Evolutionary conservation across 2,888 invertebrate genomes (phyloP), one percentile per base, ranked within the genome.

Genomic region (Choreutis nemorana): DNA sequence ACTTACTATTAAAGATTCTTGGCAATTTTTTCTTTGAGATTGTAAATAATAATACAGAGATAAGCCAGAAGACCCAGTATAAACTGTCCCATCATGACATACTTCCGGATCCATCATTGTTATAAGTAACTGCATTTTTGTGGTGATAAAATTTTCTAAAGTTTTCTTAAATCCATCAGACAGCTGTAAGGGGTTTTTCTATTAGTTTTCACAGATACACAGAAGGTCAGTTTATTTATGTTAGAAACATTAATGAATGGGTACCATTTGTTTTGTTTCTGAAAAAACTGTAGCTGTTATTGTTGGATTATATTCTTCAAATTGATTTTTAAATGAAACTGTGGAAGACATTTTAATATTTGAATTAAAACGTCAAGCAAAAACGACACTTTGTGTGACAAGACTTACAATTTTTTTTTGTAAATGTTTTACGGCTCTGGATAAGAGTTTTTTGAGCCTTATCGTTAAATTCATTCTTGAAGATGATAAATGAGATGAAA

Each of bases 21-120:
- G 12, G 14, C 18, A 46, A 42, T 51, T 53, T 34, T 52, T 59
- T 14, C 35, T 30, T 7, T 53, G 32, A 9, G 55, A 71, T 41
- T 71, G 58, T 39, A 82, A 77, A 30, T 87, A 73, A 51, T 86
- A 85, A 38, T 86, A 72, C 21, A 87, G 63, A 18, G 88, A 87
- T 34, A 89, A 71, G 18, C 92, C 92, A 38, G 86, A 62, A 31
- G 83, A 83, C 18, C 92, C 92, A 5, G 91, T 91, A 45, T 92
- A 92, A 1, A 91, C 78, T 3, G 88, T 84, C 42, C 73, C 77
- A 67, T 90, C 87, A 41, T 55, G 48, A 41, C 67, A 73, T 37
- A 77, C 61, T 48, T 81, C 70, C 36, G 58, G 42, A 40, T 60
- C 44, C 67, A 82, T 51, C 49, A 64, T 55, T 36, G 55, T 57